Evolutionary conservation across 2,113 vertebrate genomes (phyloP).

Genomic region (Pseudois nayaur): DNA sequence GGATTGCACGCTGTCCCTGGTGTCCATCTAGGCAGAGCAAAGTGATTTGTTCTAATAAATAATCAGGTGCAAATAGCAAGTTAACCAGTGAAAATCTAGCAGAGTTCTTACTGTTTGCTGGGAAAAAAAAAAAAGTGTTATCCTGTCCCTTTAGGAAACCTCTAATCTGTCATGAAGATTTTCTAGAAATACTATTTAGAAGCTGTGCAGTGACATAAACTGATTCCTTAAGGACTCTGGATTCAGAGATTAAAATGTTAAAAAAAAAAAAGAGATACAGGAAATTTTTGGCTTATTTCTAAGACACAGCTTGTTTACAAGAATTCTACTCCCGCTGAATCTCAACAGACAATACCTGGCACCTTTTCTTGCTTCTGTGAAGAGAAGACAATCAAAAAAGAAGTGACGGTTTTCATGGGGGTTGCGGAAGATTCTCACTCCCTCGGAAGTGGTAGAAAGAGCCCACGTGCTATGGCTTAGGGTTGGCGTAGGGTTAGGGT

Average conservation of each 20-base stretch:
- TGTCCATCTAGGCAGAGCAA: not conserved
- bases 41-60: too few relatives aligned
- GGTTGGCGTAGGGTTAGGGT: not conserved
- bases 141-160: not conserved
- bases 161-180: not conserved
- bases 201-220: not conserved
- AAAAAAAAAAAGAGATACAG: not conserved
- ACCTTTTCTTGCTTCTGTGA: not conserved
- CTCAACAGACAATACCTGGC: not conserved
- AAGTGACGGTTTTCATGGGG: not conserved
- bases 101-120: not conserved
- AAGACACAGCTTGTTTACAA: not conserved
- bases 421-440: too few relatives aligned
- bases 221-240: not conserved
- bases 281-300: not conserved
- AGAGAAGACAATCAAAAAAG: not conserved
- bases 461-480: fast-evolving
- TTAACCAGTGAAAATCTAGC: not conserved
- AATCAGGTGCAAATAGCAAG: not conserved
- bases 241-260: not conserved
- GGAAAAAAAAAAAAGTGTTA: not conserved
- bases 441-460: not conserved
- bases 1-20: too few relatives aligned
- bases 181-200: not conserved
- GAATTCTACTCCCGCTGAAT: too few relatives aligned